Base-by-base conservation (phyloP, 30 jellyfish, hydroid and myxozoan species). In the Turritopsis dohrnii region DNA sequence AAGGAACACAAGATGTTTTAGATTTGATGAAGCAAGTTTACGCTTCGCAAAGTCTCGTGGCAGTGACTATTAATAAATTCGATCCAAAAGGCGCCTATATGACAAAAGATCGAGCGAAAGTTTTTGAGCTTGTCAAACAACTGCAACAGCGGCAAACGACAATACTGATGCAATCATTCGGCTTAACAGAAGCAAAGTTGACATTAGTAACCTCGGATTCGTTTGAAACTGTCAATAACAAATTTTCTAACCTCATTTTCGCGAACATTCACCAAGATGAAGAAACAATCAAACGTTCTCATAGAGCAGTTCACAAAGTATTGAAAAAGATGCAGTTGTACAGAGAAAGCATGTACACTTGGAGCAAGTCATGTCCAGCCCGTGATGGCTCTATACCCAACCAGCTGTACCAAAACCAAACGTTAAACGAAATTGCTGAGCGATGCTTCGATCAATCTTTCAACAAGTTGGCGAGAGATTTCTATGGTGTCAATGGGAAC, bases 391-490 rank as follows among this genome's bases (percentile, higher is more conserved):
- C 28, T 27, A 27, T 69, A n/a, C 77, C 77, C 28, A 23, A 69
- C 9, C 28, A 17, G 8, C 28, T 9, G 31, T 69, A 69, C 30
- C 28, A 69, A 69, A 1, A 69, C 17, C 31, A 69, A 69, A 69
- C 77, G 16, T 1, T 69, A 27, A 69, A 69, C 19, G 30, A 27
- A 0, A 9, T 69, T n/a, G 9, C 77, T 0, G 77, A 69, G 22
- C 77, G 77, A 23, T 69, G 77, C 30, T 69, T 69, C 30, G 31
- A n/a, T 69, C 77, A 69, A 69, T n/a, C 28, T n/a, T 69, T 69
- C 30, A 27, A 69, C 30, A 27, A n/a, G 8, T 23, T 69, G 28
- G 77, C 77, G 9, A 27, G 30, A 0, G 30, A 1, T 23, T 27
- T 69, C 17, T 69, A 69, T 19, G 22, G 77, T 19, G 19, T 9